Evolutionary conservation across 2,113 vertebrate genomes (phyloP), one percentile per base, ranked within the genome.

Genomic region (Willisornis vidua): DNA sequence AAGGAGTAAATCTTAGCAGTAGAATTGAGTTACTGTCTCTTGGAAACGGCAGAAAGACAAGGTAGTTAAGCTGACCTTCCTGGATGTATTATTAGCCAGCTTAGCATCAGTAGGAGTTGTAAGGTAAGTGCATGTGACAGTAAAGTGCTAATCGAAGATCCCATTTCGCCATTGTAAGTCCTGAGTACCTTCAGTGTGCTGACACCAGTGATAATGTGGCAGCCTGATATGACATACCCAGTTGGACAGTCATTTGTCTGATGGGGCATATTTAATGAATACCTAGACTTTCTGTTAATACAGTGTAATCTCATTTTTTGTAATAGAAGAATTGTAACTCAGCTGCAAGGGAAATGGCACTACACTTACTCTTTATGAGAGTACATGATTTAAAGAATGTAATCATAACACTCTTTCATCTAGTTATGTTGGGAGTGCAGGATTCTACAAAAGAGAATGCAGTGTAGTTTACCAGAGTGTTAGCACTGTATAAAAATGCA

Each of bases 61-160:
- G 97, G 98, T 93, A 98, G 98, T 97, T 99, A 99, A 96, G 97
- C 98, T 2, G 98, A 98, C 95, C 98, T 99, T 95, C 98, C 98
- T 49, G 98, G 98, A 63, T 98, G 98, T 96, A 98, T 99, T 98
- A 98, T 99, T 94, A 99, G 98, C 92, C 98, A 99, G 79, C 97
- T 99, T 96, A 99, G 98, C 65, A 98, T 98, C 54, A 99, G 98
- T 15, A 97, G 98, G 51, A 98, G 98, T 94, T 99, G 65, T 98
- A 99, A 98, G 98, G 98, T 99, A 94, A 94, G 91, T 85, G 10
- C 3, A 0, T 48, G 58, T 85, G 57, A 87, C 48, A 51, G n/a
- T 65, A 1, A 67, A 77, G 73, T 57, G 70, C 51, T 92, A n/a
- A 65, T 87, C 4, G 1, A n/a, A 72, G 72, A 57, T 87, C 18